Conservation (phyloP, 2,797 vertebrate species). For the Pangasius larnaudii region DNA sequence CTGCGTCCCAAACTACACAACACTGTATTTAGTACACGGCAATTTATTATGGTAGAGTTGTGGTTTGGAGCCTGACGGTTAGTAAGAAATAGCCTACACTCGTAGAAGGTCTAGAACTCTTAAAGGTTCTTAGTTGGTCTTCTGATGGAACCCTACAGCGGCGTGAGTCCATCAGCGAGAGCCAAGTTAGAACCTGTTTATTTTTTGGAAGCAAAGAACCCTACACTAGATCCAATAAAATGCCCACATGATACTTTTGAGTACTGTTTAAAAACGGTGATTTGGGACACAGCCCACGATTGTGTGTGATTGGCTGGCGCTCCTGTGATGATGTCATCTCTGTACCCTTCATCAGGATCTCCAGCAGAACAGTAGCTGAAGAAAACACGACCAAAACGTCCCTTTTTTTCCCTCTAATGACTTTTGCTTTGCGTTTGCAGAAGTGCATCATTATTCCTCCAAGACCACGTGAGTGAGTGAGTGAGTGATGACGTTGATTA, state of each 20-base stretch:
- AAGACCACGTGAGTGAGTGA: neutral
- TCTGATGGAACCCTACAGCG: neutral
- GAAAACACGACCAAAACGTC: neutral
- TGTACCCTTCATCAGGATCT: neutral
- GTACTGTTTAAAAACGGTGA: neutral
- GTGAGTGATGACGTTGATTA: conserved; percentile 9
- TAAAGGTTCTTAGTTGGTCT: neutral
- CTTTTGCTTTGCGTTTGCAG: neutral
- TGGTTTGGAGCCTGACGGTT: neutral
- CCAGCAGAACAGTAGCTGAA: neutral
- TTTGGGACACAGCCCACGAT: neutral
- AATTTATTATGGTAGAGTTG: neutral
- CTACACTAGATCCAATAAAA: neutral
- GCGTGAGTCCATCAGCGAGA: neutral
- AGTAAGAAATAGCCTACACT: neutral
- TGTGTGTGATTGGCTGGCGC: neutral
- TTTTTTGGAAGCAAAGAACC: neutral
- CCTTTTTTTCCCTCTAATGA: neutral
- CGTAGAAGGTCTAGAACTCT: neutral
- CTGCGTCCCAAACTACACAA: neutral
- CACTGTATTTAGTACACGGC: neutral
- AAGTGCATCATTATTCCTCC: neutral
- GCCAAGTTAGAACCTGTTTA: neutral
- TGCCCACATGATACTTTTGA: neutral
- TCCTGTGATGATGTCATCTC: neutral